Conservation (phyloP, 2,888 invertebrate genomes). For the Laspeyria flexula region DNA sequence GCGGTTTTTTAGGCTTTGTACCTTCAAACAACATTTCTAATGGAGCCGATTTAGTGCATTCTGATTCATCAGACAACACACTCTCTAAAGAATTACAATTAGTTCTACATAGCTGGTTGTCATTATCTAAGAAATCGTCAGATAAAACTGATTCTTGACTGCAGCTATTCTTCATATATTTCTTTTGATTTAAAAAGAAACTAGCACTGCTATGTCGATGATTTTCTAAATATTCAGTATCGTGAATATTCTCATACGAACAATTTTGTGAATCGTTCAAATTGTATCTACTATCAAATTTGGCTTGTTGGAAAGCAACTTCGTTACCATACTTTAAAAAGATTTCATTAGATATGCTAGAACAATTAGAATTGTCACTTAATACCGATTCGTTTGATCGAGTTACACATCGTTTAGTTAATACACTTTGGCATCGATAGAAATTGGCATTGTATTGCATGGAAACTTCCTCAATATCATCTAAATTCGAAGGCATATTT, state of each 20-base stretch:
- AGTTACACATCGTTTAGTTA: constrained; percentile 85
- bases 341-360: constrained; percentile 83
- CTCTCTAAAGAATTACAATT: constrained; percentile 93
- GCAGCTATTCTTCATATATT: constrained; percentile 86
- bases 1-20: constrained; percentile 75
- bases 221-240: constrained; percentile 80
- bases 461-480: constrained; percentile 84
- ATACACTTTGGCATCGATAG: constrained; percentile 80
- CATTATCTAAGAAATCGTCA: constrained; percentile 87
- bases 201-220: constrained; percentile 91
- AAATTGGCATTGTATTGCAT: constrained; percentile 69
- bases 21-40: constrained; percentile 89
- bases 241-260: constrained; percentile 78
- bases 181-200: constrained; percentile 91
- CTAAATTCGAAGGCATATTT: constrained; percentile 83
- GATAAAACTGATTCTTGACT: constrained; percentile 93
- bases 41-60: constrained; percentile 91
- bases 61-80: constrained; percentile 92
- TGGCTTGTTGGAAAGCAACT: constrained; percentile 80
- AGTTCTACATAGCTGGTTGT: constrained; percentile 87
- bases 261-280: constrained; percentile 79
- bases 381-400: constrained; percentile 85
- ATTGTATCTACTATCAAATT: constrained; percentile 76
- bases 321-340: constrained; percentile 82
- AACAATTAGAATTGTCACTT: constrained; percentile 82